Percentiles rank a stretch among this genome's conserved stretches.
These are phyloP conservation scores for Ostrea edulis DNA, from an alignment of 1,140 invertebrate species.

Conservation along the genomic window DNA sequence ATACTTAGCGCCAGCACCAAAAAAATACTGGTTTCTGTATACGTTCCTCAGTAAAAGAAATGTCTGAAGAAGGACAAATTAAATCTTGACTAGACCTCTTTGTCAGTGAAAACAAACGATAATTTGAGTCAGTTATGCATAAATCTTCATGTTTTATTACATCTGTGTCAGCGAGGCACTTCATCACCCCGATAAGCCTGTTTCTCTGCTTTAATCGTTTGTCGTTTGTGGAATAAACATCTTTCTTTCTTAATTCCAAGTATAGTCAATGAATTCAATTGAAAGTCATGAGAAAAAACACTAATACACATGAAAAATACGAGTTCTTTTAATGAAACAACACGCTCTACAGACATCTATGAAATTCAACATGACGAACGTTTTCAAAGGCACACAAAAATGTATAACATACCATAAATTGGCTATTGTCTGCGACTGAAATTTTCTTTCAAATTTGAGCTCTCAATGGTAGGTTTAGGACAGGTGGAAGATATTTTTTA, in stretches of 20 bases:
- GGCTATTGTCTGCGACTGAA: too few relatives aligned
- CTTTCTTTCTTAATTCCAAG: background rate
- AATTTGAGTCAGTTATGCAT: background rate
- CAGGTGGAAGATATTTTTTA: too few relatives aligned
- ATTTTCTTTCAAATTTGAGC: too few relatives aligned
- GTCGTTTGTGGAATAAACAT: background rate
- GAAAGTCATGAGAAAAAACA: too few relatives aligned
- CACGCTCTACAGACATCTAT: too few relatives aligned
- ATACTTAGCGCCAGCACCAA: constrained; percentile 20
- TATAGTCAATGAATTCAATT: background rate
- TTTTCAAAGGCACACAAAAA: too few relatives aligned
- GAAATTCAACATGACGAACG: too few relatives aligned
- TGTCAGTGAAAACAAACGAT: background rate
- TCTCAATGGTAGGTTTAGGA: too few relatives aligned
- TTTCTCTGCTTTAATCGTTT: background rate
- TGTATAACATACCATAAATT: too few relatives aligned
- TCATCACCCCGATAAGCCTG: background rate
- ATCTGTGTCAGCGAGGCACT: background rate
- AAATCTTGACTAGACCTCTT: background rate
- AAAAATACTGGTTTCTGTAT: background rate
- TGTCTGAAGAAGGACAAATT: background rate
- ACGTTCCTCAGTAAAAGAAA: background rate
- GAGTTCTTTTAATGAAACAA: too few relatives aligned
- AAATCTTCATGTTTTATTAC: background rate
- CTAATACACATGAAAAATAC: too few relatives aligned